Evolutionary conservation across 2,113 vertebrate species (phyloP).

Genomic region (Sinocyclocheilus grahami): DNA sequence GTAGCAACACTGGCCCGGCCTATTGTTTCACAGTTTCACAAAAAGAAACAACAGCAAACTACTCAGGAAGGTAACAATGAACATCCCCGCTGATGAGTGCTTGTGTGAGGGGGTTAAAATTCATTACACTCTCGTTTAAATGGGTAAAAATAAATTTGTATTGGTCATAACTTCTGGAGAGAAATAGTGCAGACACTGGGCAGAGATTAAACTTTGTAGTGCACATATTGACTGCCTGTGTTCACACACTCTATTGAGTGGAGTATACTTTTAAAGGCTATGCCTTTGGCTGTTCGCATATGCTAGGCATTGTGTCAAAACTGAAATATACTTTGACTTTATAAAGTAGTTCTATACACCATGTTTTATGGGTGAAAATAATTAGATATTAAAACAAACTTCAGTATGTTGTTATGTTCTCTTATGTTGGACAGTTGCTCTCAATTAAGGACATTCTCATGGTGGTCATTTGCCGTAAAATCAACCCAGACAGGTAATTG

Average conservation of each 20-base stretch:
- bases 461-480: background rate
- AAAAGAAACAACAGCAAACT: background rate
- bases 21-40: background rate
- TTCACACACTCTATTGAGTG: background rate
- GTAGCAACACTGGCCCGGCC: background rate
- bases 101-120: background rate
- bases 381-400: background rate
- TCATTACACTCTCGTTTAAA: background rate
- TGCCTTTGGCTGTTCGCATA: background rate
- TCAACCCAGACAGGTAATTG: constrained; percentile 57
- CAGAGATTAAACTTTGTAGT: background rate
- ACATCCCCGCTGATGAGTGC: background rate
- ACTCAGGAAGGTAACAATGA: background rate
- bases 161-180: background rate
- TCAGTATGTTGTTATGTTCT: no score
- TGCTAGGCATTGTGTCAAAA: background rate
- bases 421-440: background rate
- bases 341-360: background rate
- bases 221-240: background rate
- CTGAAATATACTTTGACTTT: background rate
- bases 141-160: background rate
- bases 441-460: background rate
- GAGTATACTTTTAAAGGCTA: background rate
- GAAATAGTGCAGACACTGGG: background rate
- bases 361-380: background rate